Base-by-base conservation (phyloP, 23 tunicate species). In the Styela clava region DNA sequence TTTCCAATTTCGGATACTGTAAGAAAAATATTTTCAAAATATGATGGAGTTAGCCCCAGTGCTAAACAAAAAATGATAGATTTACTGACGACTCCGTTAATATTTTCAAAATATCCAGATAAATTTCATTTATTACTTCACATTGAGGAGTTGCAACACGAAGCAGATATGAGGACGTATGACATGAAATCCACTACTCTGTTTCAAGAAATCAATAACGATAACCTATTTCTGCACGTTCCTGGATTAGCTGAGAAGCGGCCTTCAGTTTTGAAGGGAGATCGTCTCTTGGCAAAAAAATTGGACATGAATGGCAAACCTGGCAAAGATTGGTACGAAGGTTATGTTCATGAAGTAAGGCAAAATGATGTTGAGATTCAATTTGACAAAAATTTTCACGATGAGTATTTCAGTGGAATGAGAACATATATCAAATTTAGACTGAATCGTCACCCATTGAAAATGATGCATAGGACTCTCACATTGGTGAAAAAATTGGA, bases 381-480 rank as follows among this genome's bases (percentile, higher is more conserved):
- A 18, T 69, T 85, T 28, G 64, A 85, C 44, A 63, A 30, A 37
- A 82, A 84, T 5, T 87, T 87, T 77, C 23, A 82, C 16, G 52
- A n/a, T 1, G 65, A 3, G 18, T 88, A 22, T 76, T 5, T 78
- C 31, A 33, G 2, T 1, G 79, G 79, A 26, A 88, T 72, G 85
- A 52, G 52, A 26, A 79, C 83, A 26, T 24, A 78, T 63, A 84
- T 88, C 24, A 26, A 30, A 2, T 88, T 88, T 34, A 51, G 79
- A 30, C 79, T 83, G 36, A 70, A 74, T 67, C 94, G 88, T 19
- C 64, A 63, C 31, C 87, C 83, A 34, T 61, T 83, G 0, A 73
- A 37, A 51, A 80, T 88, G 16, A 65, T 74, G 73, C 85, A 88
- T 82, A 34, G 94, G 70, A 84, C 94, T 1, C 29, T 88, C 16